Conservation (phyloP, 2,888 invertebrate species). For the Corbicula japonica region DNA sequence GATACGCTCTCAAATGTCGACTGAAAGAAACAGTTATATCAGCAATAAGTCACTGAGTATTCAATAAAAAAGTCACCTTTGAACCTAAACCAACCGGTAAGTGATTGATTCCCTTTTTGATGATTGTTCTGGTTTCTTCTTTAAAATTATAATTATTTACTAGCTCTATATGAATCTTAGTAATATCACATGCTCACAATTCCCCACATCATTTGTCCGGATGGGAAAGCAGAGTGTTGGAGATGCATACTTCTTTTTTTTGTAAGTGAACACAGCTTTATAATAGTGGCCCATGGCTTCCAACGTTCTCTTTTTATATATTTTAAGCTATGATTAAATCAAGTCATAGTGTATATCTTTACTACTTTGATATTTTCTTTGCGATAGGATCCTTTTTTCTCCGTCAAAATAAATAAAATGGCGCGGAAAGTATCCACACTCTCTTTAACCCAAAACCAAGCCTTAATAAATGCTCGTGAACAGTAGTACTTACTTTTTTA, state of each 20-base stretch:
- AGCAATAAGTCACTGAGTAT: background rate
- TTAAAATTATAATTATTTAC: background rate
- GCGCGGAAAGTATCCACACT: background rate
- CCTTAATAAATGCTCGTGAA: background rate
- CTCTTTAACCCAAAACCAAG: background rate
- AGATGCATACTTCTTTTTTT: no score
- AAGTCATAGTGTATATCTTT: no score
- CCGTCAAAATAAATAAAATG: no score
- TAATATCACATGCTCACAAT: background rate
- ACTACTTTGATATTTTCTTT: no score
- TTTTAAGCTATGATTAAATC: no score
- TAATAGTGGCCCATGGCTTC: no score
- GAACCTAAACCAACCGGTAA: background rate
- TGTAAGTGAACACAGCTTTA: no score
- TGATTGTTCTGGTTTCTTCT: background rate
- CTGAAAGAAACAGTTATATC: conserved; percentile 28
- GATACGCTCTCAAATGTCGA: conserved; percentile 51
- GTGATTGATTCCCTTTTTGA: background rate
- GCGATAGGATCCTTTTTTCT: no score
- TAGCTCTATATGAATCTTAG: background rate
- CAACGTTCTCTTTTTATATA: no score
- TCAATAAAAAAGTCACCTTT: background rate
- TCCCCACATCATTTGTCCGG: background rate
- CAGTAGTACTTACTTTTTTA: background rate
- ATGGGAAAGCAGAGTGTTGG: no score